Evolutionary conservation across 2,797 vertebrate species (phyloP), one percentile per base, ranked within the genome.

Genomic region (Morelia viridis): DNA sequence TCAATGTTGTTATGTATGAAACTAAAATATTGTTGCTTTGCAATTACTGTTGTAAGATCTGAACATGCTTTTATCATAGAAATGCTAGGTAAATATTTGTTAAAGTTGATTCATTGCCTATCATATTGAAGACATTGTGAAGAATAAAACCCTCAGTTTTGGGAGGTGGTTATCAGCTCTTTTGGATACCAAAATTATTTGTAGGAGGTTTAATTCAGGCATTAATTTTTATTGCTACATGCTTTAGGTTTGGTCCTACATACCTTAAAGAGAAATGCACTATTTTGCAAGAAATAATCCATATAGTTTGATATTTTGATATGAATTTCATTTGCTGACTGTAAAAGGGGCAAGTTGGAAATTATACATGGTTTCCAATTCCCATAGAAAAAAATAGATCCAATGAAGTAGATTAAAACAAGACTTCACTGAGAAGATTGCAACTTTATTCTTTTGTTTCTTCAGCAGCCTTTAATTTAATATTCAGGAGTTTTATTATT

Each of bases 391-490:
- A 87, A 87, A 28, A 22, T 4, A 11, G n/a, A 35, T 60, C 17
- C 57, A 10, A 58, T 58, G 53, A 85, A 57, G 84, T 26, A 85
- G 53, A 58, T 86, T 86, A 57, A 35, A 86, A 31, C 5, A 86
- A 35, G 31, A 76, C 31, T 9, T 89, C 28, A 71, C 3, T 58
- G 65, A 13, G n/a, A 76, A 41, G 3, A 60, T 17, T 76, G 65
- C 5, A 58, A 28, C 22, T 76, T 76, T 31, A 89, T 58, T 56
- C 19, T 35, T 56, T 89, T 15, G 24, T 35, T 13, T 11, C 10
- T 28, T n/a, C n/a, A 60, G 31, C 13, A 89, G 10, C 88, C 93
- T 85, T 94, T 68, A 89, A 28, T 26, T 35, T 60, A 90, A 88
- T 56, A 2, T 89, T 58, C 26, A 28, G 3, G 53, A 57, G 31